A percentile compares a stretch with the other conserved stretches of the same genome.
Evolutionary conservation across 2,113 vertebrate species (phyloP).

Genomic region (Pluvialis apricaria): DNA sequence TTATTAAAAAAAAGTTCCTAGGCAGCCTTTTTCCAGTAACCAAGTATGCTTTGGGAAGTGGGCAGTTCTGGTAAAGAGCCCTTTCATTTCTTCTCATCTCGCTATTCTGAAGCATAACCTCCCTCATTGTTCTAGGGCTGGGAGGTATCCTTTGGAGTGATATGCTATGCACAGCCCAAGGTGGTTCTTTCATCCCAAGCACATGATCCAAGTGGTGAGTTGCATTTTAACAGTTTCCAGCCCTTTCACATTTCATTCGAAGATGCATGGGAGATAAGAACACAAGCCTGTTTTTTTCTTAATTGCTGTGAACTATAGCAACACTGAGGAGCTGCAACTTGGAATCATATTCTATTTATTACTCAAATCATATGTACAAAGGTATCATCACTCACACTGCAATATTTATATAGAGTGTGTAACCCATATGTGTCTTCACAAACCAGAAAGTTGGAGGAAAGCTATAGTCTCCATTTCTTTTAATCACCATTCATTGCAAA

Average conservation of each 20-base stretch:
- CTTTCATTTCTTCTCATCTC: neutral
- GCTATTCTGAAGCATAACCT: neutral
- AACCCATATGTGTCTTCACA: neutral
- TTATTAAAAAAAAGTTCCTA: neutral
- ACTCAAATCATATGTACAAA: neutral
- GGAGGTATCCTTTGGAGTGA: neutral
- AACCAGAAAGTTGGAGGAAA: neutral
- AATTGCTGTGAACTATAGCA: neutral
- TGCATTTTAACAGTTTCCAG: neutral
- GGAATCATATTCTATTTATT: neutral
- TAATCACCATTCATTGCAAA: neutral
- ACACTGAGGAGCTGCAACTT: neutral
- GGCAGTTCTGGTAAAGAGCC: neutral
- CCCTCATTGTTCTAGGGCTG: neutral
- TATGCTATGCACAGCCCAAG: neutral
- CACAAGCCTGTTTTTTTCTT: neutral
- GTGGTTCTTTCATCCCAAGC: neutral
- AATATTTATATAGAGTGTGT: neutral
- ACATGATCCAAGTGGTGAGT: neutral
- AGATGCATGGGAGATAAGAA: neutral
- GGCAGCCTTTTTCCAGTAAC: neutral
- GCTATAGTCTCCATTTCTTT: neutral
- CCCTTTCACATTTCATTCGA: neutral
- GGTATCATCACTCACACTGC: neutral
- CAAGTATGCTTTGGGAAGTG: neutral